These are phyloP conservation scores for Prionailurus bengalensis DNA, from an alignment of 2,113 vertebrate genomes.

Conservation along the genomic window DNA sequence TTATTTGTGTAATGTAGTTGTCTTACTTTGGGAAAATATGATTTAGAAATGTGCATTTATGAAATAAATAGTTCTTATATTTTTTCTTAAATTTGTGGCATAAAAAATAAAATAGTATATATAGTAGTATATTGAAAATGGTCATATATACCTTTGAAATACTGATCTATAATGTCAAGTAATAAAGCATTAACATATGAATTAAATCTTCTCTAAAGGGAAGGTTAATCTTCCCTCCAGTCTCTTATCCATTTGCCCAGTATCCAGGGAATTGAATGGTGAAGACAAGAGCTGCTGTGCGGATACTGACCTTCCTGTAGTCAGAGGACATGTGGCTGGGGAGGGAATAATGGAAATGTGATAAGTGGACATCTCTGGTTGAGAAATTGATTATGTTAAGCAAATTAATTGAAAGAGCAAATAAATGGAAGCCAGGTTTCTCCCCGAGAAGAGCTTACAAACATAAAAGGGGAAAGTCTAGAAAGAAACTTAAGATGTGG, in stretches of 20 bases:
- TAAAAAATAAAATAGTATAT: not conserved
- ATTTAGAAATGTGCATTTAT: not conserved
- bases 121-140: not conserved
- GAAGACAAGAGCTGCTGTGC: not conserved
- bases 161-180: not conserved
- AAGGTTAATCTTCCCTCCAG: not conserved
- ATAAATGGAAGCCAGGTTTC: conserved; percentile 13
- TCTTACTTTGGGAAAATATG: conserved; percentile 34
- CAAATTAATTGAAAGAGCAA: not conserved
- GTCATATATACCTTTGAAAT: not conserved
- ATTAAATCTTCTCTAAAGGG: conserved; percentile 5
- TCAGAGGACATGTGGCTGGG: not conserved
- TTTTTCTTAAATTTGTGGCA: not conserved
- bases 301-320: not conserved
- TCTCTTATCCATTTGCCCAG: not conserved
- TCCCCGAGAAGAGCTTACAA: not conserved
- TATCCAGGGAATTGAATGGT: not conserved
- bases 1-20: not conserved
- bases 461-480: not conserved
- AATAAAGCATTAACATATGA: not conserved
- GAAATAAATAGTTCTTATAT: not conserved
- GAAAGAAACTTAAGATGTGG: not conserved
- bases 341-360: not conserved
- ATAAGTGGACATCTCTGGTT: not conserved
- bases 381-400: not conserved